A percentile compares a stretch with the other conserved stretches of the same genome.
Conservation (phyloP, 2,888 invertebrate species). For the Rhagium mordax region DNA sequence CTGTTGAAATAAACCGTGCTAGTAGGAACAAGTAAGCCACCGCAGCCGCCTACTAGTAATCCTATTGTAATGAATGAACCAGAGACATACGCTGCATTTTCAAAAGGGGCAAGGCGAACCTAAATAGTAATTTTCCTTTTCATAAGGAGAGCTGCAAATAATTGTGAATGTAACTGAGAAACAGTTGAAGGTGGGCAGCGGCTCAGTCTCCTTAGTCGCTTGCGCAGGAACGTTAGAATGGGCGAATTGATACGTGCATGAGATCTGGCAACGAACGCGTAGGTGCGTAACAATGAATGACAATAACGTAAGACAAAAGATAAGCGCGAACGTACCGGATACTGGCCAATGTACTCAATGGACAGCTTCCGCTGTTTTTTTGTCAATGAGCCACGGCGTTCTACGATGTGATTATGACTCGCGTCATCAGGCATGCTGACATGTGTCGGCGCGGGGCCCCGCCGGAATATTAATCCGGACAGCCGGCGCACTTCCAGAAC, state of each 20-base stretch:
- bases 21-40: slow-evolving; percentile 22
- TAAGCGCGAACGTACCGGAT: slow-evolving; percentile 52
- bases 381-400: slow-evolving; percentile 20
- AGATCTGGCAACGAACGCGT: slow-evolving; percentile 38
- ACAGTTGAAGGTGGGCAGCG: too few species aligned
- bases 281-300: slow-evolving; percentile 55
- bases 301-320: slow-evolving; percentile 55
- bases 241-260: slow-evolving; percentile 6
- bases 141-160: too few species aligned
- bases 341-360: slow-evolving; percentile 56
- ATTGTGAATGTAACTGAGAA: too few species aligned
- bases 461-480: slow-evolving; percentile 10
- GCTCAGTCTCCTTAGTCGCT: too few species aligned
- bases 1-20: slow-evolving; percentile 8
- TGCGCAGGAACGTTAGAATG: too few species aligned
- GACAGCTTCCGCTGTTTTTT: slow-evolving; percentile 54
- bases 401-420: slow-evolving; percentile 17
- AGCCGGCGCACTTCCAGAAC: not conserved
- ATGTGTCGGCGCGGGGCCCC: slow-evolving; percentile 8
- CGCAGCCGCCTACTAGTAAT: slow-evolving; percentile 11
- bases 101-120: not conserved
- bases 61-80: slow-evolving; percentile 6
- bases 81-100: not conserved
- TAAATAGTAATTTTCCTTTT: too few species aligned
- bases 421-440: slow-evolving; percentile 23